These are phyloP conservation scores for Limosa lapponica DNA, from an alignment of 2,797 vertebrate species.

Conservation along the genomic window DNA sequence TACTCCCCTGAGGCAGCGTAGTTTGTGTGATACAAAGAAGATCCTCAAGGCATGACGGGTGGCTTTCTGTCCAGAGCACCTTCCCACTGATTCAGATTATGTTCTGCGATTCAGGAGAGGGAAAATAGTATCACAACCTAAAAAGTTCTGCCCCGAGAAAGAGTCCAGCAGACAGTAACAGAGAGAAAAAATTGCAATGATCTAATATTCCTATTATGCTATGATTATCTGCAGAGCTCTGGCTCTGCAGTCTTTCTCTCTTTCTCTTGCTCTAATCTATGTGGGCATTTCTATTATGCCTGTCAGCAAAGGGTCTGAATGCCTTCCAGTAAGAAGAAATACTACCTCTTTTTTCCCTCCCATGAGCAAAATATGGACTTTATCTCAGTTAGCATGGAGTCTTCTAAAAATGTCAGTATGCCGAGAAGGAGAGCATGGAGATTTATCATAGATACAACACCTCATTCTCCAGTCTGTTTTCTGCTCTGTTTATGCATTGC, in stretches of 20 bases:
- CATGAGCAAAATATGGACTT: background rate
- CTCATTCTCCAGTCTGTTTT: background rate
- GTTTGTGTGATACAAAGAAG: background rate
- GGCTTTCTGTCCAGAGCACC: background rate
- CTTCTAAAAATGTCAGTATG: background rate
- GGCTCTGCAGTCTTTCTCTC: conserved; percentile 15
- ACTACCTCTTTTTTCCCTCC: background rate
- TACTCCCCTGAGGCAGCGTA: background rate
- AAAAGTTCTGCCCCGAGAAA: background rate
- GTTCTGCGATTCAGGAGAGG: background rate
- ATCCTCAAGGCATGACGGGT: background rate
- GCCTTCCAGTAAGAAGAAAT: background rate
- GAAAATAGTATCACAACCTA: background rate
- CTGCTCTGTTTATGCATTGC: background rate
- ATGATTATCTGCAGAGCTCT: conserved; percentile 3
- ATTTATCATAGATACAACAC: background rate
- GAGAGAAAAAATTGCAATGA: background rate
- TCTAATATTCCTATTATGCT: conserved; percentile 33
- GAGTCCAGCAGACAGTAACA: background rate
- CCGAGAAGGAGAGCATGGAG: background rate
- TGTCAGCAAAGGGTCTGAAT: background rate
- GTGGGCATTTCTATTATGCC: conserved; percentile 28
- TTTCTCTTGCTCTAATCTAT: conserved; percentile 20
- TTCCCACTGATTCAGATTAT: background rate
- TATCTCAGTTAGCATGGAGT: background rate